Base-by-base conservation (phyloP, 2,797 vertebrate species). In the Acanthiza pusilla region DNA sequence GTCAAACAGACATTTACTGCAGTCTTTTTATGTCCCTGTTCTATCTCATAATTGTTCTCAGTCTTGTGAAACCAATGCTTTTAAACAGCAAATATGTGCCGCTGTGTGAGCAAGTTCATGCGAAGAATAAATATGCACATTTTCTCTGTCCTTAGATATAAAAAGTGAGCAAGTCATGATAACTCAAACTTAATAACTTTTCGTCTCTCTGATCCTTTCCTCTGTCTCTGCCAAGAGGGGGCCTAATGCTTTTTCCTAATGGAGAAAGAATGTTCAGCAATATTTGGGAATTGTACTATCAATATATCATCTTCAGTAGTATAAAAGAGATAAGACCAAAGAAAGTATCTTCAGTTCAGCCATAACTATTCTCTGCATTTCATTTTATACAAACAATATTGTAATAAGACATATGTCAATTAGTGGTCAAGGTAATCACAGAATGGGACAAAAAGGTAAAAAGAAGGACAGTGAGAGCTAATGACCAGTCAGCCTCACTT, bases 11-110 rank as follows among this genome's bases (percentile, higher is more conserved):
- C 18, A 61, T 67, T 88, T 93, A 48, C n/a, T 70, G 14, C 45
- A 22, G 11, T 63, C 4, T 36, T 85, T 87, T 77, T 26, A 63
- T 50, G 32, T 26, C 14, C 36, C 12, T 80, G 13, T 43, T 80
- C 73, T 88, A 76, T 75, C 10, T 85, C 25, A 29, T 66, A 73
- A 47, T 55, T 92, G 34, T 76, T 85, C 43, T 87, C n/a, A 61
- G 29, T 58, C 67, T 76, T 82, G 43, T 73, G 60, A 79, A 95
- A 91, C 18, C 23, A 70, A 16, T 13, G 22, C 5, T 78, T 93
- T 85, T 62, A 76, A 76, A 85, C 5, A 79, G 12, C 9, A 75
- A 62, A 70, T 40, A 8, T 43, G 11, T 57, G 17, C 51, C 30
- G 2, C 26, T 73, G 34, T 66, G 43, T 43, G 26, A 84, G 16